Base-by-base conservation (phyloP, 2,113 vertebrate genomes). In the Hucho hucho region DNA sequence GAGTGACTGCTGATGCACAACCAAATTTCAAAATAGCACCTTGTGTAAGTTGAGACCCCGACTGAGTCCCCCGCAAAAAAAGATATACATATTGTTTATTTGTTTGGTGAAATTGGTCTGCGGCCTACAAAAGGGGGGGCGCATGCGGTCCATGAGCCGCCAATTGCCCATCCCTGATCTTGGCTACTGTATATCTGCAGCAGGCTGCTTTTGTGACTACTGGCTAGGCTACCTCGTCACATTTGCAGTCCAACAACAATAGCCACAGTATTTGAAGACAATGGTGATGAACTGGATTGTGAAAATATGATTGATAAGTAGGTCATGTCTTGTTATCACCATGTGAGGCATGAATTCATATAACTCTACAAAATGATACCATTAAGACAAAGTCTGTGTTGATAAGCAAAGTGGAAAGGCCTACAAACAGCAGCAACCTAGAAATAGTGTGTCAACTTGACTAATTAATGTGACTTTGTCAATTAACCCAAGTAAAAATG, bases 321-420 rank as follows among this genome's bases (percentile, higher is more conserved):
- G 92, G 92, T 91, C 92, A 92, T 86, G 87, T 88, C 84, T 90
- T 89, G 85, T 90, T 89, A 89, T 81, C 85, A 89, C 83, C 82
- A 84, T 58, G 78, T 83, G 84, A 91, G 83, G 86, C 86, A 85
- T 87, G 83, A 91, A 89, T 75, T 86, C 80, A 74, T 79, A 87
- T 80, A 86, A 81, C 82, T 76, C 73, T 73, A 71, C 64, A 32
- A 37, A 74, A 83, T 76, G 71, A 64, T 83, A 79, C 68, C 63
- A 75, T 70, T 72, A 78, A 53, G 73, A 73, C 49, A 70, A 43
- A 70, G 66, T 70, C 72, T 82, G 1, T 75, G 69, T 61, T 16
- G 26, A 71, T 26, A 76, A 49, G 37, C 16, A 32, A 22, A 22
- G 58, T 22, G 6, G 58, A 61, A 61, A 9, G 2, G 9, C 7